These are phyloP conservation scores for Malurus alboscapulatus DNA, from an alignment of 2,113 vertebrate genomes.

Conservation along the genomic window DNA sequence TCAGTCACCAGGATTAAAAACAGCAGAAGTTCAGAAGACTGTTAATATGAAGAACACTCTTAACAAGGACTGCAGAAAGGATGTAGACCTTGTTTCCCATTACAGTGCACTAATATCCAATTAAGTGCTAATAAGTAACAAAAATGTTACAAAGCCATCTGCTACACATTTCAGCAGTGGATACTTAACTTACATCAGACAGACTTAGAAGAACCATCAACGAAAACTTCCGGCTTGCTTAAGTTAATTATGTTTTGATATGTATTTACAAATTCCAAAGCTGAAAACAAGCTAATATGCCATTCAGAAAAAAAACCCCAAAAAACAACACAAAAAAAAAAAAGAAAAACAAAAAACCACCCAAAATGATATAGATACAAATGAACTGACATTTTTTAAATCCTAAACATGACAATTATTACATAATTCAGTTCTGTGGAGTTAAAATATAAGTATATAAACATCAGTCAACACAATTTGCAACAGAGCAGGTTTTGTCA, in stretches of 20 bases:
- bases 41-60: neutral
- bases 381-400: neutral
- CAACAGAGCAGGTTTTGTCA: neutral
- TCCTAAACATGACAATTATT: neutral
- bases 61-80: neutral
- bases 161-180: neutral
- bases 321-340: neutral
- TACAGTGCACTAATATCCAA: neutral
- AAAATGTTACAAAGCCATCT: neutral
- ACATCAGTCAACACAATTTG: neutral
- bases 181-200: neutral
- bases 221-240: neutral
- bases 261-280: neutral
- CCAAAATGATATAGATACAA: neutral
- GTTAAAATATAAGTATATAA: neutral
- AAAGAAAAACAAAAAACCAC: neutral
- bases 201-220: neutral
- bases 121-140: neutral
- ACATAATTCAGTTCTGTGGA: neutral
- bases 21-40: neutral
- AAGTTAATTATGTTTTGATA: neutral
- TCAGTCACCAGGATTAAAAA: neutral
- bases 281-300: neutral
- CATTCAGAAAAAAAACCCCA: neutral
- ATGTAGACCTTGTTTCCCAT: neutral